Evolutionary conservation across 2,888 invertebrate genomes (phyloP).

Genomic region (Conomelus anceps): DNA sequence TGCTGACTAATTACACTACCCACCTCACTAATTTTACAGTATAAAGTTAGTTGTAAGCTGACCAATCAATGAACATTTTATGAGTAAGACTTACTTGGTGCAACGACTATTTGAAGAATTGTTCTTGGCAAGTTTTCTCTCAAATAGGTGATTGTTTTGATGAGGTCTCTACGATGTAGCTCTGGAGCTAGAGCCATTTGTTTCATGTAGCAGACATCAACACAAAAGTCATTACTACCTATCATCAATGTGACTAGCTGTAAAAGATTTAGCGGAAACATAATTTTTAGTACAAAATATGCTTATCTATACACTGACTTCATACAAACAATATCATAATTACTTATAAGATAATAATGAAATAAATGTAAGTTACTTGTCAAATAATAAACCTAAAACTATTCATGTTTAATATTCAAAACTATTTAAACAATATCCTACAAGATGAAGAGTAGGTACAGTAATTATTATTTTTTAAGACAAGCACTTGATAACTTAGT

Average conservation of each 20-base stretch:
- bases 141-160: constrained; percentile 46
- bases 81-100: constrained; percentile 45
- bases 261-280: constrained; percentile 31
- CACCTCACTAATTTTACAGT: too few relatives aligned
- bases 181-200: constrained; percentile 41
- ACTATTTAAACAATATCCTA: too few relatives aligned
- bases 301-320: too few relatives aligned
- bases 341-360: too few relatives aligned
- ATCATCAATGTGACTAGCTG: constrained; percentile 53
- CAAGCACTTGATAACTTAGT: too few relatives aligned
- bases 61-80: neutral
- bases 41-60: neutral
- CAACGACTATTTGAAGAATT: constrained; percentile 49
- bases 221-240: constrained; percentile 57
- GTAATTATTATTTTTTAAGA: too few relatives aligned
- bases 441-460: too few relatives aligned
- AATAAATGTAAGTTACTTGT: too few relatives aligned
- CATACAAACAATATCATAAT: too few relatives aligned
- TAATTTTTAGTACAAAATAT: neutral
- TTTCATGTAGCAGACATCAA: constrained; percentile 46
- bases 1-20: too few relatives aligned
- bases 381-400: too few relatives aligned
- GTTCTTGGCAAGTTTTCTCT: constrained; percentile 54
- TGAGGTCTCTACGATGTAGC: constrained; percentile 47
- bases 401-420: too few relatives aligned